phyloP scores from a whole-genome alignment of 2,113 vertebrate genomes.

The Tamias sibiricus region DNA sequence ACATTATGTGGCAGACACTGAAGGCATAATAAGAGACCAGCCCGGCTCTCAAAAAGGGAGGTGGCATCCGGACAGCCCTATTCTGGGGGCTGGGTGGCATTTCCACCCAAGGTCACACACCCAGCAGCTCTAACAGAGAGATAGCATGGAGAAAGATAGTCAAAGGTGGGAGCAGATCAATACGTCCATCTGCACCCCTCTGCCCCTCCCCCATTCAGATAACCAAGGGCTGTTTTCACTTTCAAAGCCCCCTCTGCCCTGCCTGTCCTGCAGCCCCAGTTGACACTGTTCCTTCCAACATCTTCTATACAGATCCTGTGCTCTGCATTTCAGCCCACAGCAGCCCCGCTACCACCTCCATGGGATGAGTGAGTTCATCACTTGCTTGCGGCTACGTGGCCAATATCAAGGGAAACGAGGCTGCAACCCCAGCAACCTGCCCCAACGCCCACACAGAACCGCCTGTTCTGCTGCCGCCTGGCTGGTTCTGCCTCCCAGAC shows the following conservation, averaged over 20 bases:
- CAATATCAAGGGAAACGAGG: background rate
- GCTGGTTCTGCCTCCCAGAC: background rate
- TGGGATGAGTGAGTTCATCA: background rate
- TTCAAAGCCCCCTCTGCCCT: background rate
- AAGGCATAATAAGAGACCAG: background rate
- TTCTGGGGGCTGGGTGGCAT: background rate
- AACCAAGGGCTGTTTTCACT: background rate
- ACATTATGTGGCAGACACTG: background rate
- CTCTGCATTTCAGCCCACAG: background rate
- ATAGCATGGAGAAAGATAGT: background rate
- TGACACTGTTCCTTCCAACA: background rate
- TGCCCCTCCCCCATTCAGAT: background rate
- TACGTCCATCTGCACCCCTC: too few species aligned
- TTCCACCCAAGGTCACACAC: background rate
- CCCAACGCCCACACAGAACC: background rate
- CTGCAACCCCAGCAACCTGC: background rate
- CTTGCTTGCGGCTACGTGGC: background rate
- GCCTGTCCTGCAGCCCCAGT: background rate
- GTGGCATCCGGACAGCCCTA: background rate
- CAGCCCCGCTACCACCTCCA: background rate
- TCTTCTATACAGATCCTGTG: too few species aligned
- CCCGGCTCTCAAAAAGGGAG: background rate
- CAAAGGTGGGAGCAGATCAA: background rate
- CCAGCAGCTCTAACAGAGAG: background rate
- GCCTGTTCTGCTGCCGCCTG: background rate